phyloP scores from a whole-genome alignment of 1,140 invertebrate genomes.

The Cephus cinctus region DNA sequence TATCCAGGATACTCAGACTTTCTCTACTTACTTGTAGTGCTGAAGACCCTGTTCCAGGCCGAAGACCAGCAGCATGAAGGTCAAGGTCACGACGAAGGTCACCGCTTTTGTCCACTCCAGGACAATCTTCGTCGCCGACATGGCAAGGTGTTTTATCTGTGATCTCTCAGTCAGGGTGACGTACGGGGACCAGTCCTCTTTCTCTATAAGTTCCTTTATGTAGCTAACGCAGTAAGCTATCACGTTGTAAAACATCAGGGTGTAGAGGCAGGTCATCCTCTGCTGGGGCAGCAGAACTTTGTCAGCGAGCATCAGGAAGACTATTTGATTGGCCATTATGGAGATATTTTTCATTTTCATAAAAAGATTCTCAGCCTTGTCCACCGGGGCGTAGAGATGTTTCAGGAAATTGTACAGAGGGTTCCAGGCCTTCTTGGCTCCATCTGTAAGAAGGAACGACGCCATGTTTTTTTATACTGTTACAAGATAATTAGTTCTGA shows the following conservation, averaged over 20 bases:
- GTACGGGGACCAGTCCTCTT: constrained; percentile 75
- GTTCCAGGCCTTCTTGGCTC: constrained; percentile 45
- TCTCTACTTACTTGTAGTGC: constrained; percentile 59
- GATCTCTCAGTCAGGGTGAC: constrained; percentile 72
- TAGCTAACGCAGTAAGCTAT: constrained; percentile 75
- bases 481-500: no score
- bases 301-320: constrained; percentile 74
- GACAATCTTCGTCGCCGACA: constrained; percentile 78
- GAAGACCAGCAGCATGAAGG: constrained; percentile 73
- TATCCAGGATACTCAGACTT: no score
- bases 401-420: constrained; percentile 52
- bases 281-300: constrained; percentile 62
- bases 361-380: constrained; percentile 63
- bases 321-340: constrained; percentile 66
- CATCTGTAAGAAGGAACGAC: constrained; percentile 50
- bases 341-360: constrained; percentile 67
- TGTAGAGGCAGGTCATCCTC: constrained; percentile 69
- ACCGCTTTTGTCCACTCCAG: constrained; percentile 81
- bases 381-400: constrained; percentile 60
- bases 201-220: constrained; percentile 69
- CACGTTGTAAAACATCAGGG: constrained; percentile 80
- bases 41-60: constrained; percentile 73
- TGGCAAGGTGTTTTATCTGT: constrained; percentile 73
- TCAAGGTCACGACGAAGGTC: constrained; percentile 77
- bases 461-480: no score